These are phyloP conservation scores for Plutella xylostella DNA, from an alignment of 2,888 invertebrate genomes.

Conservation along the genomic window DNA sequence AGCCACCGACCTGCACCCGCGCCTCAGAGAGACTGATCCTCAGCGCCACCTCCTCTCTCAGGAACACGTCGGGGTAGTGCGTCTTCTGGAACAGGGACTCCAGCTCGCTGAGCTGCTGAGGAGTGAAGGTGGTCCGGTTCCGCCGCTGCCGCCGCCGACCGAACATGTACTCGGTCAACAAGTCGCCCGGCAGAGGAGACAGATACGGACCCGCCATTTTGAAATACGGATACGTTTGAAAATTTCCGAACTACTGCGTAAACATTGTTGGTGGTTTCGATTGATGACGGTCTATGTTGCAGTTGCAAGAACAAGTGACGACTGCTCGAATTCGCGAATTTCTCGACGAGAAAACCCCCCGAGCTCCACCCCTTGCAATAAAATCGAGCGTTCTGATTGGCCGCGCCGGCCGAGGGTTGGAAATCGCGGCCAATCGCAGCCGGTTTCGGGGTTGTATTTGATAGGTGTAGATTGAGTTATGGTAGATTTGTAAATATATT, in stretches of 20 bases:
- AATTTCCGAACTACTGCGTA: too few relatives aligned
- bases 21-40: conserved; percentile 93
- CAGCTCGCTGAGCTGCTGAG: conserved; percentile 91
- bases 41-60: conserved; percentile 91
- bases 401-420: conserved; percentile 45
- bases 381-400: conserved; percentile 43
- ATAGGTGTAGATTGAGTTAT: conserved; percentile 67
- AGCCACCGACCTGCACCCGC: conserved; percentile 85
- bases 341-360: conserved; percentile 50
- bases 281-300: too few relatives aligned
- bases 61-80: conserved; percentile 91
- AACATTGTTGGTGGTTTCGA: too few relatives aligned
- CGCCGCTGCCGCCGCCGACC: conserved; percentile 88
- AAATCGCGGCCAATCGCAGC: conserved; percentile 44
- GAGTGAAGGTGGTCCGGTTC: conserved; percentile 94
- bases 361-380: conserved; percentile 53
- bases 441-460: conserved; percentile 41
- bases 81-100: conserved; percentile 95
- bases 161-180: conserved; percentile 94
- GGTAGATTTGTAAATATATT: conserved; percentile 50
- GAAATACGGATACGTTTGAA: too few relatives aligned
- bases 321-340: conserved; percentile 54
- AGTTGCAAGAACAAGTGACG: too few relatives aligned
- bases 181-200: conserved; percentile 86
- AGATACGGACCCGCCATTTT: conserved; percentile 88